Evolutionary conservation across 2,113 vertebrate species (phyloP).

Genomic region (Brachyhypopomus occidentalis): DNA sequence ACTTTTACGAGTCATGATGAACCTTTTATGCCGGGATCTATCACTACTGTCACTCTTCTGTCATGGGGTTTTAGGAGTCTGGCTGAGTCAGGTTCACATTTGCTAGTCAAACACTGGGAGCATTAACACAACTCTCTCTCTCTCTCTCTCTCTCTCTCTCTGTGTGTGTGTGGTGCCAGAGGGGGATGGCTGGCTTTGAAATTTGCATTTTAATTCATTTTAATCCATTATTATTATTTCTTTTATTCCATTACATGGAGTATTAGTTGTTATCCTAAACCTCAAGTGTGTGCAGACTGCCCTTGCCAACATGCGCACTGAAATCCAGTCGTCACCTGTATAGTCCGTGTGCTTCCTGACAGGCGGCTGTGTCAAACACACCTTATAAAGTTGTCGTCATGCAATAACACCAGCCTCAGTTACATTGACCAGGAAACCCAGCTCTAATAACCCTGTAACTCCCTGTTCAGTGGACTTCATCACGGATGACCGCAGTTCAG

Average conservation of each 20-base stretch:
- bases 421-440: background rate
- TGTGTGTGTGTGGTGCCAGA: background rate
- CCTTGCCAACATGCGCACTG: too few species aligned
- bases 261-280: too few species aligned
- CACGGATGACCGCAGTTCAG: background rate
- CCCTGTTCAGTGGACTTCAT: background rate
- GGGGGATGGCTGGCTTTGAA: background rate
- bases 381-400: background rate
- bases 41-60: background rate
- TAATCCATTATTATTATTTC: too few species aligned
- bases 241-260: too few species aligned
- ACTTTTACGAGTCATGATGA: background rate
- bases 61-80: background rate
- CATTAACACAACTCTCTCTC: background rate
- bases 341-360: too few species aligned
- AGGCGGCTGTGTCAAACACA: too few species aligned
- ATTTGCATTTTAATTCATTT: too few species aligned
- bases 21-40: background rate
- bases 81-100: background rate
- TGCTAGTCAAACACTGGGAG: conserved; percentile 13
- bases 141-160: background rate
- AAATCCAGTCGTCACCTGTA: too few species aligned
- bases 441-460: background rate
- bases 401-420: background rate
- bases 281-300: too few species aligned